A percentile compares a stretch with the other conserved stretches of the same genome.
Conservation (phyloP, 1,140 invertebrate genomes). For the Cydia amplana region DNA sequence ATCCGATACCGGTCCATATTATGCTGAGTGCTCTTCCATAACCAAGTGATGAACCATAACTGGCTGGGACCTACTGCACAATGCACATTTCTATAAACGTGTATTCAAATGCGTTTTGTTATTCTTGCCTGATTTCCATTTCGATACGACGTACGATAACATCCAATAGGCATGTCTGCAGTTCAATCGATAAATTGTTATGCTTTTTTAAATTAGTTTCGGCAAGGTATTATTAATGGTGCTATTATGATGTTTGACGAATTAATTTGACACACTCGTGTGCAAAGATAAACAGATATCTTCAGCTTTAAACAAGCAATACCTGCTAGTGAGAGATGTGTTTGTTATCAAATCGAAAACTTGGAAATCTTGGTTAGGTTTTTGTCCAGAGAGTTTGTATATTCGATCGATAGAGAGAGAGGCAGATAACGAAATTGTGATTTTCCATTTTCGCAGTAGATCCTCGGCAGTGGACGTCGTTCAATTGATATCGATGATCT, state of each 20-base stretch:
- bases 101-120: not conserved
- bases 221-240: not conserved
- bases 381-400: no score
- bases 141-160: not conserved
- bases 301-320: no score
- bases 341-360: no score
- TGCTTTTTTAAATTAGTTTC: not conserved
- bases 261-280: not conserved
- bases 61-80: not conserved
- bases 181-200: not conserved
- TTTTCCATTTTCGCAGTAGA: no score
- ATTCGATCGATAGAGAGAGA: no score
- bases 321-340: no score
- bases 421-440: no score
- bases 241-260: not conserved
- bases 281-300: not conserved
- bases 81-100: slow-evolving; percentile 8
- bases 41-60: not conserved
- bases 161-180: not conserved
- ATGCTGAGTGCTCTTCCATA: not conserved
- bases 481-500: no score
- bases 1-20: not conserved
- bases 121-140: not conserved
- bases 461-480: no score
- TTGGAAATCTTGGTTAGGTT: no score